Base-by-base conservation (phyloP, 2,797 vertebrate species). In the Pogoniulus pusillus region DNA sequence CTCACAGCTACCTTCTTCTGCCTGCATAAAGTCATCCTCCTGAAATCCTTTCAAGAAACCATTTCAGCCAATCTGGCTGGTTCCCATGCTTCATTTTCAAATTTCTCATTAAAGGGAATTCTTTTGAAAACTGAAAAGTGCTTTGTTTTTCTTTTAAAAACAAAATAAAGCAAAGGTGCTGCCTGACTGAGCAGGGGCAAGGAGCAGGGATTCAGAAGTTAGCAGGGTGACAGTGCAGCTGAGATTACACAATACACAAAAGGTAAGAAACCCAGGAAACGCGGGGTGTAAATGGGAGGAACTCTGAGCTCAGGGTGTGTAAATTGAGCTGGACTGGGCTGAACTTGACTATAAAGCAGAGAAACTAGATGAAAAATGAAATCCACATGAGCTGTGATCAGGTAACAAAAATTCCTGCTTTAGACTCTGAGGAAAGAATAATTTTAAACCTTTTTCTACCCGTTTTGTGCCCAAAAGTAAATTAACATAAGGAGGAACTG, bases 201-300 rank as follows among this genome's bases (percentile, higher is more conserved):
- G 0, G 73, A 2, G 0, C 53, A 41, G 62, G 1, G 4, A 85
- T 87, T 90, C 78, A 82, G 29, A 60, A 90, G 54, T 71, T 18
- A 54, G 77, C 39, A 19, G 34, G 0, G 5, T 65, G 86, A 73
- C 84, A 91, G 62, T 16, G 27, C 0, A 3, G 30, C 88, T 90
- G 45, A 64, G 65, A 86, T 93, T 90, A 74, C 54, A 86, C 82
- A 41, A 29, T 10, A 74, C 5, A 86, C 88, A 93, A 95, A 84
- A 62, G 58, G 29, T 29, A 34, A 77, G 90, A 93, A 95, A 93
- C 81, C 86, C 72, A 2, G 90, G 91, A 92, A 86, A 91, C 34
- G 1, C 58, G 24, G 58, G 12, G 1, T 32, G 16, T 73, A 71
- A 89, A 93, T 82, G 77, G 64, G 65, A 89, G 54, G 91, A 93